A percentile compares a stretch with the other conserved stretches of the same genome.
These are phyloP conservation scores for Netelia fuscicornis DNA, from an alignment of 2,888 invertebrate species.

Conservation along the genomic window DNA sequence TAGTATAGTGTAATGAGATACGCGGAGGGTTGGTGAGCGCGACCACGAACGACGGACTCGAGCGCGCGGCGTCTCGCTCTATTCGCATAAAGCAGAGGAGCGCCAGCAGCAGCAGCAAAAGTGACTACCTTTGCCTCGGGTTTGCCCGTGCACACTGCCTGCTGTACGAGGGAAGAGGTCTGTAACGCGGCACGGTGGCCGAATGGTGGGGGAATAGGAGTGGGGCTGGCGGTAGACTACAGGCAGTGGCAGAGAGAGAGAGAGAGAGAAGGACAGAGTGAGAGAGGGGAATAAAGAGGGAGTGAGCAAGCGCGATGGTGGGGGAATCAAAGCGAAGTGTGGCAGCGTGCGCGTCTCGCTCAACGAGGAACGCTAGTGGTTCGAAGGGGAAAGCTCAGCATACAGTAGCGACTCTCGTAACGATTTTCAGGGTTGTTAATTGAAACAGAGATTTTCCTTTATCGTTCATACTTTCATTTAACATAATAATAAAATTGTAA, in stretches of 20 bases:
- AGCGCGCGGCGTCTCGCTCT: conserved; percentile 61
- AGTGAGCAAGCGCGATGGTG: conserved; percentile 51
- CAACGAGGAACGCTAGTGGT: conserved; percentile 15
- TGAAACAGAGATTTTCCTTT: neutral
- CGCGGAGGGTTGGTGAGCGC: conserved; percentile 25
- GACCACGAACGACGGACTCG: conserved; percentile 38
- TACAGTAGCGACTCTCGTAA: conserved; percentile 41
- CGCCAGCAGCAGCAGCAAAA: conserved; percentile 40
- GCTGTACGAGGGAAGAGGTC: conserved; percentile 12
- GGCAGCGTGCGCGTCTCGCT: conserved; percentile 57
- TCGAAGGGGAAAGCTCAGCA: conserved; percentile 4
- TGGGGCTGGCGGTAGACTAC: neutral
- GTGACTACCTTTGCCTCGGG: conserved; percentile 62
- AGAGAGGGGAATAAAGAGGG: conserved; percentile 15
- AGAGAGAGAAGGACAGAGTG: neutral
- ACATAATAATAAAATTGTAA: too few species aligned
- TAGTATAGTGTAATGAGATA: conserved; percentile 34
- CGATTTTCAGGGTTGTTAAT: neutral
- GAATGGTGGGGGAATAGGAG: conserved; percentile 21
- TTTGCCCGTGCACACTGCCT: conserved; percentile 68
- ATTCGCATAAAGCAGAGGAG: conserved; percentile 1
- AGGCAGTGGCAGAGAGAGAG: conserved; percentile 56
- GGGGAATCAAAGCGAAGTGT: conserved; percentile 67
- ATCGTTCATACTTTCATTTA: too few species aligned
- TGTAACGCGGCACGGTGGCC: conserved; percentile 35